Conservation (phyloP, 2,888 invertebrate species). For the Laothoe populi region DNA sequence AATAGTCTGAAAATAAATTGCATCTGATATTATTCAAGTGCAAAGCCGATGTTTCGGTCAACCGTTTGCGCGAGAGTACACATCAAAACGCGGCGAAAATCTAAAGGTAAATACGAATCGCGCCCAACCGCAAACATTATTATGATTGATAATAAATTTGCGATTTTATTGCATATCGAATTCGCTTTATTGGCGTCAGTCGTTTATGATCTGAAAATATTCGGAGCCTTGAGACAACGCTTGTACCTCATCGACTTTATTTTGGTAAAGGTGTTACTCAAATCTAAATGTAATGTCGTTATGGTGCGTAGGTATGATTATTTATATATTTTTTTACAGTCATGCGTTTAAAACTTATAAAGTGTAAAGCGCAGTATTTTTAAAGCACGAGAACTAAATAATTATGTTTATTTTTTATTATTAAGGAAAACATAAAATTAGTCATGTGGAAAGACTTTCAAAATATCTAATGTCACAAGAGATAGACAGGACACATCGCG, state of each 20-base stretch:
- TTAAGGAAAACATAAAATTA: constrained; percentile 4
- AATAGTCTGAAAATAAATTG: too few species aligned
- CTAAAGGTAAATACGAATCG: constrained; percentile 5
- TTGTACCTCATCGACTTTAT: constrained; percentile 47
- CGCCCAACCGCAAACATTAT: constrained; percentile 6
- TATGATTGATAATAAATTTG: constrained; percentile 42
- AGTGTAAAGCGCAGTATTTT: constrained; percentile 8
- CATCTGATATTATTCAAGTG: not conserved
- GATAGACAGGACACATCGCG: not conserved
- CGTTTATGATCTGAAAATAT: constrained; percentile 46
- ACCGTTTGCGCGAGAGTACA: not conserved
- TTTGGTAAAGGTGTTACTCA: constrained; percentile 35
- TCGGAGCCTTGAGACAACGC: constrained; percentile 47
- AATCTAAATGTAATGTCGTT: constrained; percentile 32
- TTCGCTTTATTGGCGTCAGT: constrained; percentile 37
- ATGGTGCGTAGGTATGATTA: constrained; percentile 31
- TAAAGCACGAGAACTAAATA: not conserved
- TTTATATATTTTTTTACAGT: constrained; percentile 30
- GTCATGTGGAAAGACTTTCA: not conserved
- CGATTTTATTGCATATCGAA: constrained; percentile 45
- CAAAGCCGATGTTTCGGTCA: not conserved
- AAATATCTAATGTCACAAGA: not conserved
- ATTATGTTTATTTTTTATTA: too few species aligned
- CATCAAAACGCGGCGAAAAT: constrained; percentile 7
- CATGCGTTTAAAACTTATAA: constrained; percentile 23